Base-by-base conservation (phyloP, 1,140 invertebrate genomes). In the Macrobrachium nipponense region DNA sequence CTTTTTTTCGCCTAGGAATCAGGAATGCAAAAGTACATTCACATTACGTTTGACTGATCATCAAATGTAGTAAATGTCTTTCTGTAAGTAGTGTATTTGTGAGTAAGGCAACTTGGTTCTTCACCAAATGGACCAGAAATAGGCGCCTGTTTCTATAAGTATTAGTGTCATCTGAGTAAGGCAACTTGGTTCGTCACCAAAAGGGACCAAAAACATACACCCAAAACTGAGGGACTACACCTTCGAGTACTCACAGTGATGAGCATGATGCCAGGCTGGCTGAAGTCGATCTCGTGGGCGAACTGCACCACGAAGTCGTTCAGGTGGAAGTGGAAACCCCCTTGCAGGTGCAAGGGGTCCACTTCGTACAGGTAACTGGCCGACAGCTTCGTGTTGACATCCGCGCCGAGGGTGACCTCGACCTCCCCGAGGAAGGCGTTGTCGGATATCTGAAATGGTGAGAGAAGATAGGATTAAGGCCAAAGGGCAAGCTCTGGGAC, bases 291-390 rank as follows among this genome's bases (percentile, higher is more conserved):
- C 14, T 77, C 77, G 73, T 76, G 68, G 36, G 43, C 61, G 27
- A 62, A 27, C 73, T 84, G 82, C 7, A 84, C 58, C 2, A 84
- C 36, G 43, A 51, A 64, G 60, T 75, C 61, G 68, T 84, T 84
- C 58, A 66, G 15, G n/a, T 84, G 73, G 18, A 84, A 20, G 60
- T 84, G 82, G 43, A 84, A 18, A 20, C 82, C 82, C n/a, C n/a
- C 27, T 12, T 77, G 82, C n/a, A 77, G 12, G 61, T 84, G 82
- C 14, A 84, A 20, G 5, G 82, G 82, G 18, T 84, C 10, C 12
- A 51, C 10, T 36, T 84, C 27, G 12, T 68, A 75, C 17, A 84
- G 73, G 73, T 77, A 77, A 58, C 27, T 77, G 8, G 77, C 5
- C 15, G 82, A 66, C 1, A 64, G 1, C 82, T 84, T 84, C n/a